A percentile compares a stretch with the other conserved stretches of the same genome.
Conservation (phyloP, 2,797 vertebrate genomes). For the Chloroceryle amazona region DNA sequence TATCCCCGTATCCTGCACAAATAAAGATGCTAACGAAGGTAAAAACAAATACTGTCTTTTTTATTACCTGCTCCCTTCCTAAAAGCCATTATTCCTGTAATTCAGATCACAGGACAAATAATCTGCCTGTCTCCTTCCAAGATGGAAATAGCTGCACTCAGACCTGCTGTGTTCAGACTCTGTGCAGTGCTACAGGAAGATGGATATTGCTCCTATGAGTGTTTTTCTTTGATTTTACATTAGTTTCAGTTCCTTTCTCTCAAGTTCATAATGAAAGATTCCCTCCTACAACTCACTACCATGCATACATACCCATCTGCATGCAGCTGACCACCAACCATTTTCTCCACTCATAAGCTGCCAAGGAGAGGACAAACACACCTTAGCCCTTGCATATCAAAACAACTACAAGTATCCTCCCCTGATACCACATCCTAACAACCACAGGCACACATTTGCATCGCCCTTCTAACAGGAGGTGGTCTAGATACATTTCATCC, state of each 20-base stretch:
- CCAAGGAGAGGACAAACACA: background rate
- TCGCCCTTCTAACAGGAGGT: background rate
- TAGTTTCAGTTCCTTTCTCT: background rate
- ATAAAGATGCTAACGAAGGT: background rate
- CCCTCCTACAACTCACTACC: background rate
- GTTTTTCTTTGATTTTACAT: background rate
- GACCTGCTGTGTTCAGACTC: background rate
- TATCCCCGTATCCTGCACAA: background rate
- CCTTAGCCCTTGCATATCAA: background rate
- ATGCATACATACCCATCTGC: background rate
- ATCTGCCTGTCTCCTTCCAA: background rate
- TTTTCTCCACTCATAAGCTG: background rate
- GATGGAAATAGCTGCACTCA: background rate
- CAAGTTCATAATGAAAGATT: background rate
- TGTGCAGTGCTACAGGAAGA: background rate
- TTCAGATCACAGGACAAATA: accelerated
- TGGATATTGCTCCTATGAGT: background rate
- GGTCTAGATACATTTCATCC: background rate
- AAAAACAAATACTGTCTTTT: background rate
- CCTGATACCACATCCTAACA: background rate
- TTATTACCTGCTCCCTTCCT: background rate
- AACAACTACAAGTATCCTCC: background rate
- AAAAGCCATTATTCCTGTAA: background rate
- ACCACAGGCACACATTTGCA: background rate
- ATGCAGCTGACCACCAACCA: background rate